A percentile compares a stretch with the other conserved stretches of the same genome.
These are phyloP conservation scores for Centropus unirufus DNA, from an alignment of 2,113 vertebrate species.

Conservation along the genomic window DNA sequence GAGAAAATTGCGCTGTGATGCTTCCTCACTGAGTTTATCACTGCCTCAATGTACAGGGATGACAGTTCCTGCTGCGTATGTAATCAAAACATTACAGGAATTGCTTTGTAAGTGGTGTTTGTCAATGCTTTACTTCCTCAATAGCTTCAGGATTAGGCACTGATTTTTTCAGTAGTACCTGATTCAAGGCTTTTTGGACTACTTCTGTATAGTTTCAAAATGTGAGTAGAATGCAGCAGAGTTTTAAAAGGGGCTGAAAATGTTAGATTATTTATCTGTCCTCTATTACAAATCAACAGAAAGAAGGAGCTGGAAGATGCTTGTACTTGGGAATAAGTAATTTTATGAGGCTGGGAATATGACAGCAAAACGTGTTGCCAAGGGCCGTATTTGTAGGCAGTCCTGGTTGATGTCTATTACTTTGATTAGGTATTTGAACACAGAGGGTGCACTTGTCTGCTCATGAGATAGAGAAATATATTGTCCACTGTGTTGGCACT, in stretches of 20 bases:
- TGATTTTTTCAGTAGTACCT: background rate
- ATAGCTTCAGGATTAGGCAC: background rate
- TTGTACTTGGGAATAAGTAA: background rate
- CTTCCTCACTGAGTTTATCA: background rate
- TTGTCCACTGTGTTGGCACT: background rate
- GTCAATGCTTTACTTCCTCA: background rate
- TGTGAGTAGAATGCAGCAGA: background rate
- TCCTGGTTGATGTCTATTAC: accelerated
- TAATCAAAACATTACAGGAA: background rate
- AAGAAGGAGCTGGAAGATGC: background rate
- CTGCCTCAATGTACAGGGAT: background rate
- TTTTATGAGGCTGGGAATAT: background rate
- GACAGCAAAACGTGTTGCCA: background rate
- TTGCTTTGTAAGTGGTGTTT: background rate
- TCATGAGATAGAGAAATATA: background rate
- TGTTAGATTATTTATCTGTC: background rate
- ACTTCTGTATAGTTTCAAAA: background rate
- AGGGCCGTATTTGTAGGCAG: background rate
- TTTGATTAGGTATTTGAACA: background rate
- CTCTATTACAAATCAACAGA: background rate
- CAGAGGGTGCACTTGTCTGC: background rate
- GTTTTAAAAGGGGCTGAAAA: background rate
- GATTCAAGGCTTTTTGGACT: background rate
- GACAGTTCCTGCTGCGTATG: background rate
- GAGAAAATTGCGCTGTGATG: background rate